These are phyloP conservation scores for Polyodon spathula DNA, from an alignment of 2,113 vertebrate genomes.

Conservation along the genomic window DNA sequence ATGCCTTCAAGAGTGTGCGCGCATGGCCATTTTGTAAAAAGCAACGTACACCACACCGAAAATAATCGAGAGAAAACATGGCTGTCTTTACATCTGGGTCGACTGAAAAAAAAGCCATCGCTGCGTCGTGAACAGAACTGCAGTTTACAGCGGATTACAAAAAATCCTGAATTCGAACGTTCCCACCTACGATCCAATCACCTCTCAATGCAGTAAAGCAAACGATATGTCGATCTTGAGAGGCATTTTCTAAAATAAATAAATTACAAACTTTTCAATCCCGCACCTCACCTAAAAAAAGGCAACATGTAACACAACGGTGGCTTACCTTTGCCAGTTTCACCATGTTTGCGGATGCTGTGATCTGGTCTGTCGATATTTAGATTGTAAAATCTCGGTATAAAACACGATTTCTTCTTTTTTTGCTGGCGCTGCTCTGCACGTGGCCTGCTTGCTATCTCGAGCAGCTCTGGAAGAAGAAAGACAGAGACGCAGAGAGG, in stretches of 20 bases:
- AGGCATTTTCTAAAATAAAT: not conserved
- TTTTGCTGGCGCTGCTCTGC: conserved; percentile 18
- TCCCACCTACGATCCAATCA: not conserved
- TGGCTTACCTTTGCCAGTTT: conserved; percentile 66
- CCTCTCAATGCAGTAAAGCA: not conserved
- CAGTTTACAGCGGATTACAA: too few species aligned
- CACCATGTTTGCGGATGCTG: conserved; percentile 50
- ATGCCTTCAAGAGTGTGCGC: conserved; percentile 28
- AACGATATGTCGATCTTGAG: not conserved
- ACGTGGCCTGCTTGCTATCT: conserved; percentile 42
- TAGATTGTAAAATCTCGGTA: too few species aligned
- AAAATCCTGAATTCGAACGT: not conserved
- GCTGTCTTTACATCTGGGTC: conserved; percentile 21
- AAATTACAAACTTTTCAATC: conserved; percentile 20
- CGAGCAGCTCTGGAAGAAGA: conserved; percentile 35
- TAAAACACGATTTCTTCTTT: not conserved
- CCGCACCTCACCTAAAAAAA: not conserved
- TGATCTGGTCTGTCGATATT: conserved; percentile 25
- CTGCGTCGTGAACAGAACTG: too few species aligned
- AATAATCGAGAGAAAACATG: conserved; percentile 35
- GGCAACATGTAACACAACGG: not conserved
- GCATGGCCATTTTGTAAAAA: conserved; percentile 35
- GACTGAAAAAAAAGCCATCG: conserved; percentile 13
- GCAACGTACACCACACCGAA: not conserved
- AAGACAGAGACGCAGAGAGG: conserved; percentile 39